Evolutionary conservation across 2,888 invertebrate species (phyloP).

Genomic region (Gibbula magus): DNA sequence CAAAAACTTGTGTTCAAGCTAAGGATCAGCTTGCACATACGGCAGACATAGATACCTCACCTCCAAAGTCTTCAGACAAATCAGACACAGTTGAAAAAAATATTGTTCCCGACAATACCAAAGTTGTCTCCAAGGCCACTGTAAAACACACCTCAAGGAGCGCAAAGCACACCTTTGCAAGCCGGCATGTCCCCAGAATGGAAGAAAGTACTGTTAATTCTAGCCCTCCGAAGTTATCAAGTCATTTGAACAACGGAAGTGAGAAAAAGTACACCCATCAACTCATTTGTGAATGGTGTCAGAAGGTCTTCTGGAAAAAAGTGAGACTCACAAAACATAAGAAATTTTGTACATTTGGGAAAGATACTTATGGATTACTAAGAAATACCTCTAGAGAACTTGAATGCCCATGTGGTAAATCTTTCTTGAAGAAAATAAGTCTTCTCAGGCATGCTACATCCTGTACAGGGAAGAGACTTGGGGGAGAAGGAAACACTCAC

Average conservation of each 20-base stretch:
- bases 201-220: not conserved
- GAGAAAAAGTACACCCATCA: not conserved
- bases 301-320: slow-evolving; percentile 49
- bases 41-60: not conserved
- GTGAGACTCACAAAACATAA: slow-evolving; percentile 36
- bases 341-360: slow-evolving; percentile 32
- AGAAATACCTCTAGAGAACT: not conserved
- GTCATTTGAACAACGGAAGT: not conserved
- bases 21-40: slow-evolving; percentile 13
- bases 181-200: not conserved
- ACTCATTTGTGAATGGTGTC: slow-evolving; percentile 30
- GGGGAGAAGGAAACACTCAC: not conserved
- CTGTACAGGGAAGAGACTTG: not conserved
- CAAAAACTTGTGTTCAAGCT: not conserved
- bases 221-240: not conserved
- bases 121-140: not conserved
- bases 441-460: not conserved
- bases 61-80: not conserved
- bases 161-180: slow-evolving; percentile 6
- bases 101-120: not conserved
- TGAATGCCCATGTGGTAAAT: not conserved
- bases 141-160: not conserved
- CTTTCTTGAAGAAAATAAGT: not conserved
- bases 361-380: not conserved
- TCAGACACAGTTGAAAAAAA: not conserved